Base-by-base conservation (phyloP, 2,797 vertebrate species). In the Argentina silus region DNA sequence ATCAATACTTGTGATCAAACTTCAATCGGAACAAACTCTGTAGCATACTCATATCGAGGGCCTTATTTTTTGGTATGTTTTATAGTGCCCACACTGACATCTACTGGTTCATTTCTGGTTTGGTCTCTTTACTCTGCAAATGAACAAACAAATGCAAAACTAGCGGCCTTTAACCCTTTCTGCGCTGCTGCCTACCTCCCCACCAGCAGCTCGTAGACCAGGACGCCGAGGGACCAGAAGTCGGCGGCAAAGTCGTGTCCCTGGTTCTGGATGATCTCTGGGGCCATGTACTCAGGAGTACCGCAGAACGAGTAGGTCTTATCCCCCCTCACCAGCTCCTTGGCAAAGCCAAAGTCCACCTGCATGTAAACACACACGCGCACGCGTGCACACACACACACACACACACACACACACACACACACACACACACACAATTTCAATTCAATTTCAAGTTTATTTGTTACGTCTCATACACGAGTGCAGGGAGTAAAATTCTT, bases 331-430 rank as follows among this genome's bases (percentile, higher is more conserved):
- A 76, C 79, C 82, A 96, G 74, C 63, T 94, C 93, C 81, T 93
- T 95, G 14, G 95, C 94, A 75, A 97, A 97, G 19, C 95, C 96
- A 78, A 96, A 97, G 85, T 96, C 95, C 68, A 96, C 95, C 95
- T 96, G 72, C 1, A 57, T 27, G 74, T 0, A n/a, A n/a, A n/a
- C n/a, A n/a, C n/a, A n/a, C n/a, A n/a, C n/a, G n/a, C n/a, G n/a
- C n/a, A n/a, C n/a, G n/a, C n/a, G n/a, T n/a, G n/a, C n/a, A n/a
- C n/a, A n/a, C n/a, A n/a, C n/a, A n/a, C n/a, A n/a, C n/a, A n/a
- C n/a, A n/a, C n/a, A n/a, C n/a, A n/a, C n/a, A n/a, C n/a, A n/a
- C n/a, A n/a, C n/a, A n/a, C n/a, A n/a, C n/a, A n/a, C n/a, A n/a
- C n/a, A n/a, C n/a, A n/a, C n/a, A n/a, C n/a, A n/a, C n/a, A n/a